Base-by-base conservation (phyloP, 2,888 invertebrate species). In the Sinodicranocentrus sp. region DNA sequence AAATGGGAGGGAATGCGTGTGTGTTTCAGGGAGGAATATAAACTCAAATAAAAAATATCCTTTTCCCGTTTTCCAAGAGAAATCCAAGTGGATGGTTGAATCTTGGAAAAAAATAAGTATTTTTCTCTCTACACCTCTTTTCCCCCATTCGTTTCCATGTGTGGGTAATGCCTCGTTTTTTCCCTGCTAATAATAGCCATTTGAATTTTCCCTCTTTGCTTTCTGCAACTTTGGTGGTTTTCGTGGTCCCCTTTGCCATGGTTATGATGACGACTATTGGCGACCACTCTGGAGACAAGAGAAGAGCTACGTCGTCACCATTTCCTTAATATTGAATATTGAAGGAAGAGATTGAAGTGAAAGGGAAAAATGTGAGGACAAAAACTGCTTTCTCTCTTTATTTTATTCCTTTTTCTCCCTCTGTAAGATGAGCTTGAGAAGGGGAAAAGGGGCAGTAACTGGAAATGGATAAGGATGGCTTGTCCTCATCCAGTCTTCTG, bases 401-500 rank as follows among this genome's bases (percentile, higher is more conserved):
- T 48, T 65, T 19, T 19, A 25, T 48, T 52, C 52, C 33, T 33
- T 33, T 33, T 6, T 5, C 5, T 5, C 5, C 48, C n/a, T 48
- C 5, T n/a, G 48, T 48, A 10, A 10, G 21, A 21, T 5, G 19
- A 52, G 19, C 2, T 2, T 19, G 59, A 59, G 71, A 5, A 67
- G 61, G 26, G 23, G 13, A 10, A 8, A 63, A 33, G 44, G 28
- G 33, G 17, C 25, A 48, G 21, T 68, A 65, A 25, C 19, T 72
- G 13, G 59, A 68, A 82, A 82, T 82, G 73, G 80, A 73, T 65
- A 80, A 71, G 79, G 63, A 79, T 79, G 70, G 76, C 52, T 77
- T 72, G 63, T 65, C 57, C 44, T 72, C 65, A 48, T 54, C 19
- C 19, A 33, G 13, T 73, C 23, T 28, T 43, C 39, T 73, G 33